phyloP scores from a whole-genome alignment of 2,113 vertebrate genomes.

The Thalassarche chlororhynchos region DNA sequence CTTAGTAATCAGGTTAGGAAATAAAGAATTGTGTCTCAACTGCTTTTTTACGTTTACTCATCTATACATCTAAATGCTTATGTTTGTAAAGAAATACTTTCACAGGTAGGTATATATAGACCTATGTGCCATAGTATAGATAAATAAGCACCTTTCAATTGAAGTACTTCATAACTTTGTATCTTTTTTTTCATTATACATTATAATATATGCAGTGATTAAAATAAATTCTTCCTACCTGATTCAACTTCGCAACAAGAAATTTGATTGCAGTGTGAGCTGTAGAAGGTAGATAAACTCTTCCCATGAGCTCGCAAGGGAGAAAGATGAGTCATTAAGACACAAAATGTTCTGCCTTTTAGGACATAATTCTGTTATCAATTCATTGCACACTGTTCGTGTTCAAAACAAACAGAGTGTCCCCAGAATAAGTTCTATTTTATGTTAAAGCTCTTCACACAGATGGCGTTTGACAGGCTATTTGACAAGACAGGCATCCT shows the following conservation, averaged over 20 bases:
- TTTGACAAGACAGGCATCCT: conserved; percentile 11
- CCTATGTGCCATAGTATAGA: neutral
- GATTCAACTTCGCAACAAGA: neutral
- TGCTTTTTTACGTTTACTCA: neutral
- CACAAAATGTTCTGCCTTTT: neutral
- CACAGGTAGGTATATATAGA: neutral
- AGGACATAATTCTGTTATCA: conserved; percentile 28
- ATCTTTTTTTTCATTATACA: neutral
- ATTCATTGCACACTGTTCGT: neutral
- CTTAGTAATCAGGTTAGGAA: neutral
- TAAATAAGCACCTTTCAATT: neutral
- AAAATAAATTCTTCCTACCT: neutral
- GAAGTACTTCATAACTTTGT: neutral
- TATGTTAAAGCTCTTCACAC: neutral
- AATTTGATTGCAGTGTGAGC: neutral
- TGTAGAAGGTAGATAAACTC: neutral
- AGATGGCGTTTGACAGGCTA: neutral
- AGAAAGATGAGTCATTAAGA: conserved; percentile 37
- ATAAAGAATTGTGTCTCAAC: neutral
- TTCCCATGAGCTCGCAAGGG: neutral
- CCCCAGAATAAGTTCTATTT: neutral
- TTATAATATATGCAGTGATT: neutral
- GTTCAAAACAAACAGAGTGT: neutral
- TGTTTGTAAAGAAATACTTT: neutral
- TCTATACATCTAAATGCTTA: neutral